These are phyloP conservation scores for Onychomys leucogaster DNA, from an alignment of 2,797 vertebrate genomes.

Conservation along the genomic window DNA sequence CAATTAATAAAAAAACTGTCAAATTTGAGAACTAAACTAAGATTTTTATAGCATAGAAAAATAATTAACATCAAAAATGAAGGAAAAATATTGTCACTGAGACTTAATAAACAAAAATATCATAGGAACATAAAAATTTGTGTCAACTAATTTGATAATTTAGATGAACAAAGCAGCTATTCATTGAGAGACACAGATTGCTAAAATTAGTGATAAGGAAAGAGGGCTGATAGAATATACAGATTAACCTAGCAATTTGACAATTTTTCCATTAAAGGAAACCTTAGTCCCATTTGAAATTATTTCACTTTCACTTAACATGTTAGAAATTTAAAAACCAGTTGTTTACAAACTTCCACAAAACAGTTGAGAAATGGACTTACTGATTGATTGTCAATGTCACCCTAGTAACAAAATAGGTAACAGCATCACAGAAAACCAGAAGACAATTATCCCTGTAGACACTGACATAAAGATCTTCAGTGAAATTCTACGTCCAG, in stretches of 20 bases:
- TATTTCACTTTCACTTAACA: background rate
- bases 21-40: background rate
- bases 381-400: background rate
- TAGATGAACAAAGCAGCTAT: background rate
- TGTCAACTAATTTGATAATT: background rate
- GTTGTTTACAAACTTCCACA: background rate
- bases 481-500: background rate
- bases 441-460: background rate
- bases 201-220: background rate
- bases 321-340: background rate
- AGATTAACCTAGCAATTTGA: background rate
- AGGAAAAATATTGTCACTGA: background rate
- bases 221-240: background rate
- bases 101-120: background rate
- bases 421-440: background rate
- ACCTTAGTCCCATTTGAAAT: background rate
- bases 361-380: background rate
- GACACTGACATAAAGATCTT: background rate
- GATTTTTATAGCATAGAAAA: constrained; percentile 1
- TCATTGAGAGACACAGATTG: background rate
- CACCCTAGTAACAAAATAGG: background rate
- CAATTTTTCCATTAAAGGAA: background rate
- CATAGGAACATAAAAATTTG: background rate
- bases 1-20: background rate
- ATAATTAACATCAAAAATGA: background rate